phyloP scores from a whole-genome alignment of 2,113 vertebrate genomes.

The Sinocyclocheilus anophthalmus region DNA sequence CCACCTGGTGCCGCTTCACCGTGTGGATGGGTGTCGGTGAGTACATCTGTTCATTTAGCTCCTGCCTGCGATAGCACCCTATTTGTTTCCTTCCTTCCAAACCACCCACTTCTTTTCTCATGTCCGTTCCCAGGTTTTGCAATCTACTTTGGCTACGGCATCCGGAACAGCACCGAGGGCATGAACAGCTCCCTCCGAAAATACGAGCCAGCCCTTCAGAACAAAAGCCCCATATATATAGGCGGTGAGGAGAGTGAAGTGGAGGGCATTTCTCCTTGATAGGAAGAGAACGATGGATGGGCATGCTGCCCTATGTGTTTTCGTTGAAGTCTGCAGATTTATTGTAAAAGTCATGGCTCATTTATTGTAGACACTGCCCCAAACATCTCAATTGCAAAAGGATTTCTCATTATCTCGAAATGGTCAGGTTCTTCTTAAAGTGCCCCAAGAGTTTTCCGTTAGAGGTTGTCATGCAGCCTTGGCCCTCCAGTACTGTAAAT shows the following conservation, averaged over 20 bases:
- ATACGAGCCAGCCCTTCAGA: conserved; percentile 61
- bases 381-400: not conserved
- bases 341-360: not conserved
- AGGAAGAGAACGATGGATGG: not conserved
- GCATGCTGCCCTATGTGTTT: not conserved
- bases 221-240: conserved; percentile 72
- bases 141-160: conserved; percentile 91
- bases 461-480: not conserved
- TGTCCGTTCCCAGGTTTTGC: conserved; percentile 76
- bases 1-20: conserved; percentile 87
- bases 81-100: not conserved
- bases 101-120: conserved; percentile 4
- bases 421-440: not conserved
- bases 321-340: conserved; percentile 12
- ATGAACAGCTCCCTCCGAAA: conserved; percentile 59
- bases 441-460: not conserved
- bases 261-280: conserved; percentile 69
- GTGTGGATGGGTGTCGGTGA: conserved; percentile 89
- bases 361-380: conserved; percentile 25
- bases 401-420: too few relatives aligned
- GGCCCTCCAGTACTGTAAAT: not conserved
- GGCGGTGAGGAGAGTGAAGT: conserved; percentile 64
- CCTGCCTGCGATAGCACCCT: not conserved
- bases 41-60: conserved; percentile 38
- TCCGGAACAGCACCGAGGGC: conserved; percentile 83